Base-by-base conservation (phyloP, 2,888 invertebrate genomes). In the Ichneumon xanthorius region DNA sequence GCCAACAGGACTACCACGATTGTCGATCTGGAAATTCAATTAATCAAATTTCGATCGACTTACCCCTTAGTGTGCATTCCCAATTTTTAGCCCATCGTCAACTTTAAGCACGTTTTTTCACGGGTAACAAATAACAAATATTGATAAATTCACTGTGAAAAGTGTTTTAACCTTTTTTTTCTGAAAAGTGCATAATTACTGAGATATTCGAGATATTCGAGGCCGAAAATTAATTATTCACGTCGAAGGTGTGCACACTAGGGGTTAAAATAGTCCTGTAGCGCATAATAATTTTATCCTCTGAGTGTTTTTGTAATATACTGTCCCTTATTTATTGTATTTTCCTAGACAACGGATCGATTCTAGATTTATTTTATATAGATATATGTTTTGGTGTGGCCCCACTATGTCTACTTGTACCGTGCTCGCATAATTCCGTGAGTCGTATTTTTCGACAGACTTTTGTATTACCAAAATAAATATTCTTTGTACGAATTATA, bases 391-490 rank as follows among this genome's bases (percentile, higher is more conserved):
- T 58, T 30, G 71, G 19, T 71, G 30, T 53, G 37, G n/a, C 4
- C 16, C 2, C 6, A 26, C 16, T 30, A 16, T 26, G 22, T 58
- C 22, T 58, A 58, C 19, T 61, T 30, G 61, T 26, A 63, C 14
- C 63, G 30, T 61, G 7, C 22, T 16, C 22, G 33, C 37, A 63
- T 40, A 50, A 71, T 79, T 70, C 9, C 0, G 19, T 19, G 22
- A 30, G 33, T 1, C 16, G 22, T 37, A 30, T 73, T 45, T 70
- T 50, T 55, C 5, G 40, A 70, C 55, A 37, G 26, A 79, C 9
- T 55, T 63, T 68, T 67, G 58, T 33, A 81, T 61, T 16, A 65
- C 26, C 16, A 37, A 48, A 86, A 87, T 83, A 80, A 87, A 87
- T 84, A 68, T 73, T 4, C 63, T 68, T 68, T 48, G 50, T 73